Conservation (phyloP, 2,888 invertebrate genomes). For the Sturmia bella region DNA sequence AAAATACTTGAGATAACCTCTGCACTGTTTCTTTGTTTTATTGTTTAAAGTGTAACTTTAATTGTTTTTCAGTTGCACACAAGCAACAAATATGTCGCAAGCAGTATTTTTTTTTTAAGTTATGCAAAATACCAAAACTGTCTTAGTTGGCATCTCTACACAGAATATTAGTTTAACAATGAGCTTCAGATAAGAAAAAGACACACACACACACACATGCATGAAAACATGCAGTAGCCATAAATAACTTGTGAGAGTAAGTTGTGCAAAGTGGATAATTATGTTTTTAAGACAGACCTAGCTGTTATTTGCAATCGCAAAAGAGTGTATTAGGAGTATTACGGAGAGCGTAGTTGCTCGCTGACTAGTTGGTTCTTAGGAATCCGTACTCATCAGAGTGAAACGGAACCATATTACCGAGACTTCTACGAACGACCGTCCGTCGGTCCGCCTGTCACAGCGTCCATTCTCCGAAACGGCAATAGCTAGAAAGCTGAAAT, state of each 20-base stretch:
- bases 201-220: background rate
- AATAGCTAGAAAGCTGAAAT: no score
- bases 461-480: no score
- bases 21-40: slow-evolving; percentile 16
- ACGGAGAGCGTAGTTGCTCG: no score
- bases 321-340: no score
- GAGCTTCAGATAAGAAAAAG: slow-evolving; percentile 39
- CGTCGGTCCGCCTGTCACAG: no score
- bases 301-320: no score
- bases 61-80: slow-evolving; percentile 8
- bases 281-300: slow-evolving; percentile 5
- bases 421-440: no score
- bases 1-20: slow-evolving; percentile 37
- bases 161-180: slow-evolving; percentile 56
- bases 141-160: slow-evolving; percentile 43
- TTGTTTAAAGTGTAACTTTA: background rate
- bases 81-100: slow-evolving; percentile 22
- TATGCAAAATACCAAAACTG: slow-evolving; percentile 35
- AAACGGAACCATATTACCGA: no score
- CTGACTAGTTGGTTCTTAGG: no score
- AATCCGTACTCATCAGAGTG: no score
- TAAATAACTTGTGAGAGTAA: slow-evolving; percentile 39
- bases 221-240: background rate
- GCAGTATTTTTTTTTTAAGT: background rate
- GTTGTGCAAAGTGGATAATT: slow-evolving; percentile 38